phyloP scores from a whole-genome alignment of 1,140 invertebrate genomes.

The Pygmarrhopalites habei region DNA sequence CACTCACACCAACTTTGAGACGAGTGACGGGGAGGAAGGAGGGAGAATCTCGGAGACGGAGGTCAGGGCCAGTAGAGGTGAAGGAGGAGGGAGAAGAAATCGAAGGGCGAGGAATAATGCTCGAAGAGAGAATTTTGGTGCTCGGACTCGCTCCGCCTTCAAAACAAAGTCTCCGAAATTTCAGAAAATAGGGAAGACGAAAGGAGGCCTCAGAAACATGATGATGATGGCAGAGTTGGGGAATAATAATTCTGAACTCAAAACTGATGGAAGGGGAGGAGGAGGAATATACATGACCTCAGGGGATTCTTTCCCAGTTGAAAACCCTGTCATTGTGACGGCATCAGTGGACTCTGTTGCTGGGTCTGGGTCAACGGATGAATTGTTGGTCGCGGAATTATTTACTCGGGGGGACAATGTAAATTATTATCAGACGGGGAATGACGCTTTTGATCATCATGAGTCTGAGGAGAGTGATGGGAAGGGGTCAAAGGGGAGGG shows the following conservation, averaged over 20 bases:
- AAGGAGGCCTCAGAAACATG: background rate
- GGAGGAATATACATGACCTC: background rate
- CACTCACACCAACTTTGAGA: no score
- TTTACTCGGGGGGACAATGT: no score
- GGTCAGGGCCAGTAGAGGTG: background rate
- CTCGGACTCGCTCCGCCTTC: background rate
- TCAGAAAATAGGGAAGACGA: background rate
- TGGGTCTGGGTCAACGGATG: conserved; percentile 2
- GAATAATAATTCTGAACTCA: background rate
- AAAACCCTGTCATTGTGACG: background rate
- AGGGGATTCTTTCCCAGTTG: background rate
- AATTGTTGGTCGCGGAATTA: background rate
- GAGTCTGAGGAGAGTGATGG: no score
- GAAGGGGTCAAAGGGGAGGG: no score
- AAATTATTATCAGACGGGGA: no score
- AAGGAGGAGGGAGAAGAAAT: background rate
- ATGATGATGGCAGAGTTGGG: conserved; percentile 5
- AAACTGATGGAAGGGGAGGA: background rate
- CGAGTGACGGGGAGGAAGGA: no score
- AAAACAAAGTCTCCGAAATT: background rate
- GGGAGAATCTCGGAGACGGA: background rate
- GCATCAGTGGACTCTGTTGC: background rate
- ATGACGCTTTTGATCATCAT: no score
- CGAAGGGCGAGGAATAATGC: background rate
- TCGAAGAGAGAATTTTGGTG: background rate